phyloP scores from a whole-genome alignment of 2,797 vertebrate species.

The Odontamblyopus lacepedii region DNA sequence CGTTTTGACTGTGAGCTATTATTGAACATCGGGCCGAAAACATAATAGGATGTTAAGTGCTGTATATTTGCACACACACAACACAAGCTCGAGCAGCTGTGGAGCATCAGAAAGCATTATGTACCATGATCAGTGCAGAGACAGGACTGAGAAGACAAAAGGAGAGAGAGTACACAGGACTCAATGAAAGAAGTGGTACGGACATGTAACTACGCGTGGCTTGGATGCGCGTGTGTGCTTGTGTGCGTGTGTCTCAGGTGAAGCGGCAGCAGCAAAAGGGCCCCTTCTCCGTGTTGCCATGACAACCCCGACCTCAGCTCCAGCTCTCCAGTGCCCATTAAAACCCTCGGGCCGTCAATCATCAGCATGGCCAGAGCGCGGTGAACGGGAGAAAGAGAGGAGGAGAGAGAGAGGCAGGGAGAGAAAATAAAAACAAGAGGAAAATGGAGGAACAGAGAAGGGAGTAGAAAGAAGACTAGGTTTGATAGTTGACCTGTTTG shows the following conservation, averaged over 20 bases:
- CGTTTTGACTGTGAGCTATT: conserved; percentile 10
- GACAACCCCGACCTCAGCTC: conserved; percentile 85
- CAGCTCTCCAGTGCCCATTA: conserved; percentile 84
- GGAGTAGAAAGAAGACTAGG: conserved; percentile 77
- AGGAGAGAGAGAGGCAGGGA: conserved; percentile 11
- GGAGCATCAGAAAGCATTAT: conserved; percentile 25
- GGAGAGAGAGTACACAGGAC: conserved; percentile 43
- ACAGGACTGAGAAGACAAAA: conserved; percentile 21
- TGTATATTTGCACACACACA: conserved; percentile 12
- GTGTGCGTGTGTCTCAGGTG: conserved; percentile 69
- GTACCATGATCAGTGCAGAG: conserved; percentile 22
- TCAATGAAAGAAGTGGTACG: conserved; percentile 62
- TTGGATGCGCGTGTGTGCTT: conserved; percentile 16
- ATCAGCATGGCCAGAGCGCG: conserved; percentile 77
- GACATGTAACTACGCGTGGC: conserved; percentile 52
- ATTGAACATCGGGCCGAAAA: conserved; percentile 23
- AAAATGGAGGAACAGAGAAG: conserved; percentile 20
- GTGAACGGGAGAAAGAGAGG: conserved; percentile 54
- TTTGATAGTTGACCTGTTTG: conserved; percentile 72
- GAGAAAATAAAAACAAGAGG: conserved; percentile 21
- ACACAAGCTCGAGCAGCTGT: conserved; percentile 26
- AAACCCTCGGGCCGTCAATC: conserved; percentile 87
- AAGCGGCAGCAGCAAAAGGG: conserved; percentile 70
- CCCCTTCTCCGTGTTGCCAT: conserved; percentile 85
- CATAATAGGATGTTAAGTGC: conserved; percentile 34